Base-by-base conservation (phyloP, 1,140 invertebrate species). In the Chelonus insularis region DNA sequence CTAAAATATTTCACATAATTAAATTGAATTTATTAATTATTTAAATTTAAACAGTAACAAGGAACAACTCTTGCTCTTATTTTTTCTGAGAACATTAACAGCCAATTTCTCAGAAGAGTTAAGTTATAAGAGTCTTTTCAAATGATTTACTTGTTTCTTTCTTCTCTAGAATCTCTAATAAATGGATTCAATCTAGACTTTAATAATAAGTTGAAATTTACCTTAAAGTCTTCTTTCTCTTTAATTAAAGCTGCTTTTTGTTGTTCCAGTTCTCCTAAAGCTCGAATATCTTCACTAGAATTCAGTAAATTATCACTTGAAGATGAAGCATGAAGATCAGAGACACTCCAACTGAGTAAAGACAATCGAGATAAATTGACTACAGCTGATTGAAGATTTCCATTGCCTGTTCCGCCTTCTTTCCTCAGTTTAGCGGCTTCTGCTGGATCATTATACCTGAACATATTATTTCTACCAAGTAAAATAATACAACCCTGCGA, bases 391-490 rank as follows among this genome's bases (percentile, higher is more conserved):
- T 84, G 86, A 1, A 82, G 66, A 56, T 82, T 81, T 20, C 78
- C 80, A 60, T 81, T 81, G 21, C 77, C 76, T 14, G 78, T 74
- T 60, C 85, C 84, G 71, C 87, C 86, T 74, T 87, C 84, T 79
- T 89, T 89, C 34, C 92, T 85, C 43, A 96, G 79, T 75, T 93
- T 91, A 9, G 92, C 92, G 9, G 93, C 93, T 77, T 96, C 93
- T 0, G 86, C 90, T 20, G 94, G 94, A 84, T 96, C 92, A 80
- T 96, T 96, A 77, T 94, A 96, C 32, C 94, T 88, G 79, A 96
- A 96, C 86, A 96, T 94, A 76, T 94, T 95, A 37, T 91, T 93
- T 63, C 91, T 87, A 1, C 94, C 94, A 14, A 97, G 83, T 21
- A 95, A 80, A 25, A 97, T 89, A 23, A 94, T 91, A 73, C 89